Percentiles rank a stretch among this genome's conserved stretches.
phyloP scores from a whole-genome alignment of 2,888 invertebrate species.

The Elgonia sp. region DNA sequence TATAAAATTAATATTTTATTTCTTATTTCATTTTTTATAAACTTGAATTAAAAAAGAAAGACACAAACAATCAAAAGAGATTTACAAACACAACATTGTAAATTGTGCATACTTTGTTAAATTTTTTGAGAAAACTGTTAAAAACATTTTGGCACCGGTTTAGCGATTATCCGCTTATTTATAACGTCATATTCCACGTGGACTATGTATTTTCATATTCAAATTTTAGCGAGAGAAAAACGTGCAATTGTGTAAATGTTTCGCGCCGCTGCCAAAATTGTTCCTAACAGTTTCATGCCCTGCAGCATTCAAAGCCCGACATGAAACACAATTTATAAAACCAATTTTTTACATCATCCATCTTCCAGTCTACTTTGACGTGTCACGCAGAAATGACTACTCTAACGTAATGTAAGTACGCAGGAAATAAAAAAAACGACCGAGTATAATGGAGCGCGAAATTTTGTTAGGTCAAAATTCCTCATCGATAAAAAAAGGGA shows the following conservation, averaged over 20 bases:
- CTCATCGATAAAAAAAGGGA: conserved; percentile 21
- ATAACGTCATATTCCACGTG: conserved; percentile 51
- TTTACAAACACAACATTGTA: too few species aligned
- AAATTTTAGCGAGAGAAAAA: conserved; percentile 19
- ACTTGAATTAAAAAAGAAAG: too few species aligned
- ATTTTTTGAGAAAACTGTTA: conserved; percentile 23
- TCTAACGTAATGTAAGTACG: conserved; percentile 31
- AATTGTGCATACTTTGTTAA: too few species aligned
- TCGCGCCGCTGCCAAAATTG: conserved; percentile 25
- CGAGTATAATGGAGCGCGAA: conserved; percentile 53
- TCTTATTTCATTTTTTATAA: too few species aligned
- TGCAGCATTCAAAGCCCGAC: conserved; percentile 31
- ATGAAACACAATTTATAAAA: conserved; percentile 45
- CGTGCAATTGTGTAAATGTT: conserved; percentile 45
- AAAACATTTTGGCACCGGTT: conserved; percentile 32
- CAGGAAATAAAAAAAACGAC: conserved; percentile 20
- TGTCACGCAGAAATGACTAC: conserved; percentile 57
- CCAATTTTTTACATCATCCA: conserved; percentile 59
- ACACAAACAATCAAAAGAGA: too few species aligned
- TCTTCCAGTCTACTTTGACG: conserved; percentile 60
- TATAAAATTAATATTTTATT: too few species aligned
- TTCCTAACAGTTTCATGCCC: conserved; percentile 41
- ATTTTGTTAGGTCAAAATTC: conserved; percentile 21
- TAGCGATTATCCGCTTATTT: conserved; percentile 29
- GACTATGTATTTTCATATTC: conserved; percentile 26